A percentile compares a stretch with the other conserved stretches of the same genome.
phyloP scores from a whole-genome alignment of 1,140 invertebrate genomes.

The Drosophila busckii region DNA sequence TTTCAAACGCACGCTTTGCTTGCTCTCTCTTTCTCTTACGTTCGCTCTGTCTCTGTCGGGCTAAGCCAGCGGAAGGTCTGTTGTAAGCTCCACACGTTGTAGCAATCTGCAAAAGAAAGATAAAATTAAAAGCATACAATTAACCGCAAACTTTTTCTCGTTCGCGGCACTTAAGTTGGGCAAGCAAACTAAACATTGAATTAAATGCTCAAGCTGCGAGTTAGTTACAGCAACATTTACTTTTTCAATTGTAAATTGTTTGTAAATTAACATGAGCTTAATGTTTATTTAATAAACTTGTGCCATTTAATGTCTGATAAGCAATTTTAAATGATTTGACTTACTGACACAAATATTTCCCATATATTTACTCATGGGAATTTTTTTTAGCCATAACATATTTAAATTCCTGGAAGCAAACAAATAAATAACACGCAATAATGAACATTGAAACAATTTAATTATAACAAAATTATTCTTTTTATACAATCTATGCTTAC shows the following conservation, averaged over 20 bases:
- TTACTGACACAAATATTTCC: conserved; percentile 32
- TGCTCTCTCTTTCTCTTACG: conserved; percentile 6
- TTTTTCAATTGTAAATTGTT: conserved; percentile 3
- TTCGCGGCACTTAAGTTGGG: conserved; percentile 21
- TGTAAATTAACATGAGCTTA: background rate
- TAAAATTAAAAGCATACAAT: background rate
- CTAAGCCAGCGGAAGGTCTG: conserved; percentile 21
- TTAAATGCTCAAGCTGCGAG: too few species aligned
- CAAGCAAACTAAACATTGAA: too few species aligned
- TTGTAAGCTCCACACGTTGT: background rate
- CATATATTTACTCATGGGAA: background rate
- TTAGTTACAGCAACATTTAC: too few species aligned
- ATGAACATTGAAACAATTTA: too few species aligned
- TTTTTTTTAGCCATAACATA: background rate
- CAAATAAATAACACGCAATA: background rate
- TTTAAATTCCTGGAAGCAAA: background rate
- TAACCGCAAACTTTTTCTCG: conserved; percentile 16
- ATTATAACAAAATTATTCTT: background rate
- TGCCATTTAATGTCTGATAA: conserved; percentile 16
- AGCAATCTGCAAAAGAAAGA: background rate
- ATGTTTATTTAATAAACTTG: background rate
- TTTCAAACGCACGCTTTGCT: conserved; percentile 14
- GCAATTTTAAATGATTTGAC: conserved; percentile 27
- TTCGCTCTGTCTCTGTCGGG: conserved; percentile 4
- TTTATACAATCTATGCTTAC: too few species aligned